A percentile compares a stretch with the other conserved stretches of the same genome.
Conservation (phyloP, 2,113 vertebrate genomes). For the Periophthalmus modestus region DNA sequence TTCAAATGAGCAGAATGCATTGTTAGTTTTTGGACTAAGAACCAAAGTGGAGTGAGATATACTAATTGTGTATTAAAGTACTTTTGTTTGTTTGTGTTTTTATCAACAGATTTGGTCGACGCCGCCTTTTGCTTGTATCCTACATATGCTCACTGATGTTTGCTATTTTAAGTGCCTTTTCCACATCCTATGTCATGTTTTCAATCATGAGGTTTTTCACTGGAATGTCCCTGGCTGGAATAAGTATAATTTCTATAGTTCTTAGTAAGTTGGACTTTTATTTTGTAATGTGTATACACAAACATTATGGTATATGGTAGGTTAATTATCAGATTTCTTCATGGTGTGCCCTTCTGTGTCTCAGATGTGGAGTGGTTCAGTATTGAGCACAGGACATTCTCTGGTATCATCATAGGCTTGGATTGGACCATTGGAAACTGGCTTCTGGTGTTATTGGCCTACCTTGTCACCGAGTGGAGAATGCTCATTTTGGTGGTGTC, state of each 20-base stretch:
- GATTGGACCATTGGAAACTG: slow-evolving; percentile 73
- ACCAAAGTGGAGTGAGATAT: no score
- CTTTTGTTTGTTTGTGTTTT: slow-evolving; percentile 1
- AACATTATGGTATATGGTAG: neutral
- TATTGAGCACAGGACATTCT: slow-evolving; percentile 70
- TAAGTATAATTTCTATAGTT: slow-evolving; percentile 70
- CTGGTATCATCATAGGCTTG: slow-evolving; percentile 69
- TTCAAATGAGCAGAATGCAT: no score
- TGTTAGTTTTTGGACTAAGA: no score
- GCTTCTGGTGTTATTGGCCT: slow-evolving; percentile 65
- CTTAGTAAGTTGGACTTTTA: slow-evolving; percentile 62
- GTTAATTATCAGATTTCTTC: neutral
- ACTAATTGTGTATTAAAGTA: neutral
- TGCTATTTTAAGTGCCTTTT: slow-evolving; percentile 72
- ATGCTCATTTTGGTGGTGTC: slow-evolving; percentile 69
- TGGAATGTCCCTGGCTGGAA: slow-evolving; percentile 72
- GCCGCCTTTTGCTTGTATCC: slow-evolving; percentile 67
- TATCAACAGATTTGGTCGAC: slow-evolving; percentile 72
- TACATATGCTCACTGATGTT: slow-evolving; percentile 66
- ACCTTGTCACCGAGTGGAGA: slow-evolving; percentile 71
- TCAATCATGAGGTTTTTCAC: slow-evolving; percentile 73
- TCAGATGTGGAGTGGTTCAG: slow-evolving; percentile 79
- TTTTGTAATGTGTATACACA: neutral
- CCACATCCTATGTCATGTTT: slow-evolving; percentile 72
- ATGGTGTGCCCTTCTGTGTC: slow-evolving; percentile 4